Conservation (phyloP, 1,140 invertebrate species). For the Drosophila nebulosa region DNA sequence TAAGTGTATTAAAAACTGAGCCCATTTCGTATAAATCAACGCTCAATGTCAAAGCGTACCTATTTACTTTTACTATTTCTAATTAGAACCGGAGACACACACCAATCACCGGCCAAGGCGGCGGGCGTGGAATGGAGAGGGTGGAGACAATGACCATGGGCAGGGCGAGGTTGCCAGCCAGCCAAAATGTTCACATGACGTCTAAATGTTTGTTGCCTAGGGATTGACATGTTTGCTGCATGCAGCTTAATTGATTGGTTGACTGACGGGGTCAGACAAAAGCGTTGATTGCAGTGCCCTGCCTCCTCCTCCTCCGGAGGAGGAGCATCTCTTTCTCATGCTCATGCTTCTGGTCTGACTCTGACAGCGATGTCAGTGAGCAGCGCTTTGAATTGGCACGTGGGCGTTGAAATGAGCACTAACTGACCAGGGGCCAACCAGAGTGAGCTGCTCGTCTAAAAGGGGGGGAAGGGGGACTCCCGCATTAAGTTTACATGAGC, state of each 20-base stretch:
- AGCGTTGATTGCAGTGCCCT: conserved; percentile 46
- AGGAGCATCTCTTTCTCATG: conserved; percentile 13
- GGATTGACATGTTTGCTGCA: conserved; percentile 48
- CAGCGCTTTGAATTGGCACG: conserved; percentile 48
- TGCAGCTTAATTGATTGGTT: conserved; percentile 68
- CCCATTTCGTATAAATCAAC: conserved; percentile 68
- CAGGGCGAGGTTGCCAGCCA: not conserved
- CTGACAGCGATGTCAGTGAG: conserved; percentile 17
- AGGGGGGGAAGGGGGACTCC: not conserved
- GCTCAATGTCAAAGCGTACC: conserved; percentile 64
- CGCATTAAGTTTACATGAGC: conserved; percentile 55
- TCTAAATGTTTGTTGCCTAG: conserved; percentile 9
- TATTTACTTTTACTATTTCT: conserved; percentile 50
- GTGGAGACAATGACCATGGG: not conserved
- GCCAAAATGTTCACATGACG: not conserved
- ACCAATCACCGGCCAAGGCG: conserved; percentile 40
- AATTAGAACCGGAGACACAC: conserved; percentile 79
- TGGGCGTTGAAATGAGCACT: conserved; percentile 56
- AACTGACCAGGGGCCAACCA: conserved; percentile 1
- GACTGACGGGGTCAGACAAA: conserved; percentile 59
- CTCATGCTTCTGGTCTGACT: not conserved
- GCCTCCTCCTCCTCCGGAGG: conserved; percentile 3
- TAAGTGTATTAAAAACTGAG: conserved; percentile 20
- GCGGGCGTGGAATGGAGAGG: not conserved
- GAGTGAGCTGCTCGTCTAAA: conserved; percentile 17